Evolutionary conservation across 2,888 invertebrate species (phyloP).

Genomic region (Pyrgus malvae): DNA sequence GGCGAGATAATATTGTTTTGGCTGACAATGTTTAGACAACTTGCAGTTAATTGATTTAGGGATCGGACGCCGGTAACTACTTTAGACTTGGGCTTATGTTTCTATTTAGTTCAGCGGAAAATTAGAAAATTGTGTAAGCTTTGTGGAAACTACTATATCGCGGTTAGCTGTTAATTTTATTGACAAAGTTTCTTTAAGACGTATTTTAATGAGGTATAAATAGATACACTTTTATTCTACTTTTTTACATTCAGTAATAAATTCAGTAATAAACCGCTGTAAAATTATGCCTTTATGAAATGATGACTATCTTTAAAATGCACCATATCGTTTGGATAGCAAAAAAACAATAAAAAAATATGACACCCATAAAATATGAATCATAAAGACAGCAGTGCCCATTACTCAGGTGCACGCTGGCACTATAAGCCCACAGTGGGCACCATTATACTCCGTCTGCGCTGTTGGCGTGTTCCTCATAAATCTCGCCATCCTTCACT

Average conservation of each 20-base stretch:
- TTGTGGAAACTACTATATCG: constrained; percentile 1
- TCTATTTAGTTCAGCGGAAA: constrained; percentile 1
- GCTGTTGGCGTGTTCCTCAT: constrained; percentile 8
- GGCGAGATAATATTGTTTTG: constrained; percentile 24
- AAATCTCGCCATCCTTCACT: constrained; percentile 1
- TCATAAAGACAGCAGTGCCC: too few relatives aligned
- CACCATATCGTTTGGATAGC: too few relatives aligned
- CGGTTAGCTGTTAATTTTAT: constrained; percentile 2
- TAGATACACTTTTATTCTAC: too few relatives aligned
- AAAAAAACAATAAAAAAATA: too few relatives aligned
- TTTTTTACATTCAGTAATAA: not conserved
- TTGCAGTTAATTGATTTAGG: constrained; percentile 24
- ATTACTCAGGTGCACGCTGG: not conserved
- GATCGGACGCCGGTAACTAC: constrained; percentile 24
- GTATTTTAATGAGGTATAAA: too few relatives aligned
- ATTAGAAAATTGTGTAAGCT: constrained; percentile 14
- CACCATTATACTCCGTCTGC: not conserved
- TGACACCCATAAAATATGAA: too few relatives aligned
- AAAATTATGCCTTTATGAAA: too few relatives aligned
- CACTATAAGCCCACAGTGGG: constrained; percentile 15
- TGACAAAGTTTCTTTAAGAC: not conserved
- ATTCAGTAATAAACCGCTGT: too few relatives aligned
- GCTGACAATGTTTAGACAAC: constrained; percentile 25
- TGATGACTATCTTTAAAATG: too few relatives aligned
- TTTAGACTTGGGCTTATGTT: constrained; percentile 17